Conservation (phyloP, 2,797 vertebrate genomes). For the Danionella dracula region DNA sequence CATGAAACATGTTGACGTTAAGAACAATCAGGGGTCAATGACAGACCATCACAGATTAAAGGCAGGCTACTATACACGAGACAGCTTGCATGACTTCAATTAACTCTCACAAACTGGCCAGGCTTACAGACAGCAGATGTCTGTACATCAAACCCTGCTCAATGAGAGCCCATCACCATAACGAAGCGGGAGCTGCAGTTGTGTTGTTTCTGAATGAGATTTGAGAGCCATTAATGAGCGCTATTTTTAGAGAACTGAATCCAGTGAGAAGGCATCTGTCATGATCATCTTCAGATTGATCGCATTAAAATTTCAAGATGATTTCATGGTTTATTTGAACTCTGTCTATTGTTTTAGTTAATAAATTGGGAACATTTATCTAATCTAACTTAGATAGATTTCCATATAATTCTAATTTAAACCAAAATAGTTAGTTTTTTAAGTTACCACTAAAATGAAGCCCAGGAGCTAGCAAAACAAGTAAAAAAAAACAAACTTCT, state of each 20-base stretch:
- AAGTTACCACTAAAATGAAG: too few species aligned
- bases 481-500: too few species aligned
- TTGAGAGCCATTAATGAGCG: not conserved
- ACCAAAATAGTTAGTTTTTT: too few species aligned
- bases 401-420: too few species aligned
- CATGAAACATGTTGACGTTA: not conserved
- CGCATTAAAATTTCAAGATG: too few species aligned
- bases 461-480: too few species aligned
- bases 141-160: not conserved
- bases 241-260: not conserved
- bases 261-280: not conserved
- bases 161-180: not conserved
- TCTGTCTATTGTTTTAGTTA: too few species aligned
- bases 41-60: not conserved
- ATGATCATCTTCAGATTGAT: not conserved
- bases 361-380: too few species aligned
- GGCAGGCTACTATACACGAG: not conserved
- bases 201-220: not conserved
- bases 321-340: too few species aligned
- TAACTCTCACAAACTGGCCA: not conserved
- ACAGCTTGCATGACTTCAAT: conserved; percentile 9
- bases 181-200: not conserved
- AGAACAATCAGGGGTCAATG: not conserved
- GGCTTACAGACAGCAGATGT: not conserved
- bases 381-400: too few species aligned